phyloP scores from a whole-genome alignment of 2,113 vertebrate genomes.

The human region DNA sequence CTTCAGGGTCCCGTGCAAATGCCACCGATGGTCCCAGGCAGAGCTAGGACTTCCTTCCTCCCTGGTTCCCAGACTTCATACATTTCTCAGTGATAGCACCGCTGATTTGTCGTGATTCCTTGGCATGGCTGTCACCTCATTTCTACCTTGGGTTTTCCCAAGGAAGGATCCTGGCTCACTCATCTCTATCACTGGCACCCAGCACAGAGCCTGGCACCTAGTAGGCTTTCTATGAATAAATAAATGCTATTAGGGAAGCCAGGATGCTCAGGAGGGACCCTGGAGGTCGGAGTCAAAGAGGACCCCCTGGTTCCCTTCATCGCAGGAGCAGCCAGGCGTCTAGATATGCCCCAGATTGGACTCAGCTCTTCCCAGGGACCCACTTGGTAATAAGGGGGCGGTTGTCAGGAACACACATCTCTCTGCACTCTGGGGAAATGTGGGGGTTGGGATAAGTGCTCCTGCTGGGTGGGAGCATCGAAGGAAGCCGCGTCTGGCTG shows the following conservation, averaged over 20 bases:
- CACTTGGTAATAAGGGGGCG: background rate
- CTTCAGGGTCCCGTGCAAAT: background rate
- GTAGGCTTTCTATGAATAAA: conserved; percentile 37
- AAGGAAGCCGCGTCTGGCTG: background rate
- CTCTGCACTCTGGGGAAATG: background rate
- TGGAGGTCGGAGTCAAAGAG: background rate
- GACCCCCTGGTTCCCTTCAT: background rate
- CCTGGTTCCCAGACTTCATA: background rate
- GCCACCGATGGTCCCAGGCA: background rate
- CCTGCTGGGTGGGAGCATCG: background rate
- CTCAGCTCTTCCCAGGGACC: background rate
- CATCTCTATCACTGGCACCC: conserved; percentile 19
- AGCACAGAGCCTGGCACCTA: background rate
- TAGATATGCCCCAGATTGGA: background rate
- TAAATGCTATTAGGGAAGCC: background rate
- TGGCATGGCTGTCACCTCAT: conserved; percentile 7
- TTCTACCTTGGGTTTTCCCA: conserved; percentile 40
- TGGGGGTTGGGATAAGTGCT: background rate
- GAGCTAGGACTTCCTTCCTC: background rate
- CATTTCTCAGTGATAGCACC: background rate
- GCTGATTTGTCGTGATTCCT: background rate
- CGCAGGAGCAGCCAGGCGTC: background rate
- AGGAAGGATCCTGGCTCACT: conserved; percentile 29
- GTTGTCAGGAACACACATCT: background rate
- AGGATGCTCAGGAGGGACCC: background rate